Evolutionary conservation across 2,888 invertebrate genomes (phyloP).

Genomic region (Drosophila mercatorum): DNA sequence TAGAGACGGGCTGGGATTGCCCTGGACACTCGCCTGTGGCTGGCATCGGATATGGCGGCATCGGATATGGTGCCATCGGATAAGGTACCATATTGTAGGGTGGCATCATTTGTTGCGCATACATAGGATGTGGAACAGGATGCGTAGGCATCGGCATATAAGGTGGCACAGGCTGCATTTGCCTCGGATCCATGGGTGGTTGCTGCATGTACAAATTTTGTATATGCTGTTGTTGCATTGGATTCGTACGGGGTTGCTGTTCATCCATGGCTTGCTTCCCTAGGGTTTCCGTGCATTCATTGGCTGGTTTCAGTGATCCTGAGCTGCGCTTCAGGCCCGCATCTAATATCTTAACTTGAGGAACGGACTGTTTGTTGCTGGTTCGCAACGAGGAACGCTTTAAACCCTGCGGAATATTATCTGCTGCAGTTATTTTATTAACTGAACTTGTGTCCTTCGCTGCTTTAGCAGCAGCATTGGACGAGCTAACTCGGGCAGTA

Average conservation of each 20-base stretch:
- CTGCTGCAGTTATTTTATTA: neutral
- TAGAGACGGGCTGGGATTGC: neutral
- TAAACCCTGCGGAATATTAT: neutral
- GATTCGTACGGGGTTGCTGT: slow-evolving; percentile 14
- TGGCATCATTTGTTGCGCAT: slow-evolving; percentile 22
- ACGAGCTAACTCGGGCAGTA: neutral
- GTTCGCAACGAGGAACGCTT: slow-evolving; percentile 21
- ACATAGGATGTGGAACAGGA: slow-evolving; percentile 12
- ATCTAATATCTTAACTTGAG: slow-evolving; percentile 53
- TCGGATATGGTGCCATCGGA: slow-evolving; percentile 30
- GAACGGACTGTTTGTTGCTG: slow-evolving; percentile 3
- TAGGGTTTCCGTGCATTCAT: neutral
- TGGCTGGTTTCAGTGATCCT: neutral
- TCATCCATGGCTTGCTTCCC: slow-evolving; percentile 3
- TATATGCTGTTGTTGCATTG: neutral
- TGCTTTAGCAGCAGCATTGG: slow-evolving; percentile 4
- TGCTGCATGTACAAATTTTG: slow-evolving; percentile 14
- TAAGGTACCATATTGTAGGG: slow-evolving; percentile 47
- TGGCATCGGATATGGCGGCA: slow-evolving; percentile 31
- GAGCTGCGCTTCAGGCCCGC: slow-evolving; percentile 30
- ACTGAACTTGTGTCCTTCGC: neutral
- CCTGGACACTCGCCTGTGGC: slow-evolving; percentile 20
- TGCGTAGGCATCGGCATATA: slow-evolving; percentile 15
- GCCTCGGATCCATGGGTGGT: slow-evolving; percentile 11
- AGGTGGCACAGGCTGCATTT: slow-evolving; percentile 17